Base-by-base conservation (phyloP, 2,113 vertebrate species). In the Oreochromis niloticus region DNA sequence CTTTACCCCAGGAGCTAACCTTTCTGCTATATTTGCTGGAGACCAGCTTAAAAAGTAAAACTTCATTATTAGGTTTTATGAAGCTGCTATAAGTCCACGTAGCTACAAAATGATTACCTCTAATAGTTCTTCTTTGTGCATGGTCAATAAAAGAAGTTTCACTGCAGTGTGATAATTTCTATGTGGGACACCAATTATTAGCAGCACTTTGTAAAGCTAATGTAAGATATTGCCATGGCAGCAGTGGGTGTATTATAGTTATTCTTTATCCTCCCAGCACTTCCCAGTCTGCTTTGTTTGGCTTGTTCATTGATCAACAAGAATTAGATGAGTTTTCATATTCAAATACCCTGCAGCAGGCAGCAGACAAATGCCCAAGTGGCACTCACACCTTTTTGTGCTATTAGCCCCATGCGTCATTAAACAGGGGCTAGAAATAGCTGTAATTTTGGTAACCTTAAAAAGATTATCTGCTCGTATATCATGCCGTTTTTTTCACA, bases 351-450 rank as follows among this genome's bases (percentile, higher is more conserved):
- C 92, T 6, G 81, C 88, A 27, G 93, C 90, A 81, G 30, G 68
- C 87, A 34, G 81, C 82, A 81, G 85, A 89, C 79, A 34, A 93
- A 94, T 91, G 87, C 90, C 85, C 88, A 89, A 85, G 91, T 86
- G 91, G 90, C 92, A 84, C 90, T 89, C 36, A 34, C 90, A 92
- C 91, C 91, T 95, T 93, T 90, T 88, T 61, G 34, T 87, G 73
- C 94, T 86, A 94, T 94, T 91, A 91, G 91, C 48, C 63, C 84
- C 87, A 66, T 81, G 81, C 86, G 88, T 92, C 91, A 91, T 94
- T 85, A 87, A 90, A 85, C 91, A 59, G 52, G 16, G 24, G 78
- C 80, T 92, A 82, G 80, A 84, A 92, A 92, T 54, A 83, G 82
- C 79, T 46, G 85, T 68, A 79, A 81, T 92, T 85, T 85, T 75